phyloP scores from a whole-genome alignment of 2,797 vertebrate species.

The Danio tinwini region DNA sequence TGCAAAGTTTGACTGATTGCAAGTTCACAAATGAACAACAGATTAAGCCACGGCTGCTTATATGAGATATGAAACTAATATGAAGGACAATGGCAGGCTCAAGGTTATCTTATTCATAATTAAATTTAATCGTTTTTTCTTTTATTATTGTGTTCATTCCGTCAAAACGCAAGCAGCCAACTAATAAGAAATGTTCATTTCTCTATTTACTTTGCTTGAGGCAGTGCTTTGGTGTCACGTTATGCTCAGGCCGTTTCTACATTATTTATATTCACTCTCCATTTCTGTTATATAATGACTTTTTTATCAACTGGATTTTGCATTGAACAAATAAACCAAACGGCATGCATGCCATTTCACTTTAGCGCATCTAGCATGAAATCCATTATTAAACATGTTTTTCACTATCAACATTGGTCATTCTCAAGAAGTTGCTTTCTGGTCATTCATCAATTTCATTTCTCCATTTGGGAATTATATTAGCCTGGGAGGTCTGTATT shows the following conservation, averaged over 20 bases:
- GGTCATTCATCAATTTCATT: slow-evolving; percentile 47
- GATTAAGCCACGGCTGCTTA: slow-evolving; percentile 50
- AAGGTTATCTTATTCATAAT: slow-evolving; percentile 57
- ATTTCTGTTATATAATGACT: slow-evolving; percentile 52
- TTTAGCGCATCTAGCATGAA: slow-evolving; percentile 1
- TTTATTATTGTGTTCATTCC: slow-evolving; percentile 64
- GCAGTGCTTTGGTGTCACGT: slow-evolving; percentile 60
- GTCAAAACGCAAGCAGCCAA: slow-evolving; percentile 56
- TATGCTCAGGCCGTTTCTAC: slow-evolving; percentile 25
- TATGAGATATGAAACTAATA: slow-evolving; percentile 59
- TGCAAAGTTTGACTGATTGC: slow-evolving; percentile 55
- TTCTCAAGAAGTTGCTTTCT: slow-evolving; percentile 32
- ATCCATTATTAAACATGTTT: slow-evolving; percentile 17
- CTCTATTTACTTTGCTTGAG: slow-evolving; percentile 62
- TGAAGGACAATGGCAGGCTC: slow-evolving; percentile 50
- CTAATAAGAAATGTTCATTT: slow-evolving; percentile 69
- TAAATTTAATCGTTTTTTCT: slow-evolving; percentile 48
- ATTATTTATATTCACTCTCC: slow-evolving; percentile 44
- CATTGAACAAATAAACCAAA: slow-evolving; percentile 33
- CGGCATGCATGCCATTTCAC: slow-evolving; percentile 22
- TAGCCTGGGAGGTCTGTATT: slow-evolving; percentile 51
- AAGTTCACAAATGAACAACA: slow-evolving; percentile 52
- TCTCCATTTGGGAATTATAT: slow-evolving; percentile 56
- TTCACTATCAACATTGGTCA: slow-evolving; percentile 22
- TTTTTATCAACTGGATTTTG: slow-evolving; percentile 54